Evolutionary conservation across 2,888 invertebrate species (phyloP), one percentile per base, ranked within the genome.

Genomic region (Noctua pronuba): DNA sequence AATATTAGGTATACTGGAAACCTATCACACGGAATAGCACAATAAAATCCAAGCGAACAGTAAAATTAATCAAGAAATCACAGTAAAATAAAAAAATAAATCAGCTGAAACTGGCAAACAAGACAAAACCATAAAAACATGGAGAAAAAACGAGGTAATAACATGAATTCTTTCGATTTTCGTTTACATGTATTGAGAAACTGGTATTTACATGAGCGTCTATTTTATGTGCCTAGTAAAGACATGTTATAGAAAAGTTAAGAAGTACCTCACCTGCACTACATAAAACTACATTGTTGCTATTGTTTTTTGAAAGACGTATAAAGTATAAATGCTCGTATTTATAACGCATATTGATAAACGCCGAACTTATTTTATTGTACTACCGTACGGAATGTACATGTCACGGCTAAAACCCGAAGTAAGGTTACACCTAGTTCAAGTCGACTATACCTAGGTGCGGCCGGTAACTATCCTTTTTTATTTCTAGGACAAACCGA

Each of bases 101-200:
- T 88, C 87, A 82, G 75, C 67, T 73, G 60, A 77, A 75, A 75
- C 76, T 62, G 77, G 67, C 70, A 81, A 88, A 82, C 76, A 82
- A 80, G 82, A 84, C 73, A 73, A 85, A 80, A 77, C 76, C 82
- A 87, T 83, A 87, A 87, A 87, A 88, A 75, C 81, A 80, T 77
- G 74, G 52, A 73, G 58, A 87, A 87, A 85, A 88, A 79, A 80
- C 80, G 77, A 71, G n/a, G 74, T 71, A 73, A 87, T 87, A 83
- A 83, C 79, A 81, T 60, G 81, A 73, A 88, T 88, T 80, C 77
- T 64, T 88, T 88, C 80, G 85, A 87, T 87, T 87, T 85, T 87
- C 80, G 78, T 87, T 87, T 80, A 87, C 79, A 87, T 80, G 81
- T 87, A 88, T 87, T 87, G 87, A 81, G 85, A 82, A 87, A 81